A percentile compares a stretch with the other conserved stretches of the same genome.
phyloP scores from a whole-genome alignment of 1,140 invertebrate genomes.

The Bombus consobrinus region DNA sequence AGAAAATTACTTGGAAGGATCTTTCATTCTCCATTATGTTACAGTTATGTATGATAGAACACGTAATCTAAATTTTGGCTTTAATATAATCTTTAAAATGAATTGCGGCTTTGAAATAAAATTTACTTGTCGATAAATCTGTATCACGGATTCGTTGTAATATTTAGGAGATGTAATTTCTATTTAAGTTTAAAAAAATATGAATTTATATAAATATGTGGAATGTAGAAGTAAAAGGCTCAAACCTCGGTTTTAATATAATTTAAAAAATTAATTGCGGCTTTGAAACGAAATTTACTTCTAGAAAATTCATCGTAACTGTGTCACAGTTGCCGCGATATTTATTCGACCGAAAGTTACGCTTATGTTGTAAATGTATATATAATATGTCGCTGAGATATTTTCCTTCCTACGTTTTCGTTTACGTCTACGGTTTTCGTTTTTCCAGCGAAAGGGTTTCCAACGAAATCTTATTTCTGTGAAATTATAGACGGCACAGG shows the following conservation, averaged over 20 bases:
- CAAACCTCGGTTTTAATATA: not conserved
- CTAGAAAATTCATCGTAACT: not conserved
- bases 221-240: not conserved
- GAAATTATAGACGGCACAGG: constrained; percentile 20
- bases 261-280: not conserved
- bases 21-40: no score
- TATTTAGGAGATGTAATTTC: no score
- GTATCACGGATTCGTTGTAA: no score
- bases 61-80: no score
- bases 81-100: no score
- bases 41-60: no score
- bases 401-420: not conserved
- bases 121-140: no score
- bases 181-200: not conserved
- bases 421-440: not conserved
- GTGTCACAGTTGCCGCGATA: not conserved
- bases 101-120: no score
- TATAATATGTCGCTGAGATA: not conserved
- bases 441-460: not conserved
- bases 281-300: not conserved
- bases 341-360: not conserved
- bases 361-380: not conserved
- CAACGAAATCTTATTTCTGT: constrained; percentile 26
- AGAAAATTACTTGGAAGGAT: not conserved
- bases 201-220: not conserved